A percentile compares a stretch with the other conserved stretches of the same genome.
These are phyloP conservation scores for Aproaerema taeniolella DNA, from an alignment of 2,888 invertebrate species.

Conservation along the genomic window DNA sequence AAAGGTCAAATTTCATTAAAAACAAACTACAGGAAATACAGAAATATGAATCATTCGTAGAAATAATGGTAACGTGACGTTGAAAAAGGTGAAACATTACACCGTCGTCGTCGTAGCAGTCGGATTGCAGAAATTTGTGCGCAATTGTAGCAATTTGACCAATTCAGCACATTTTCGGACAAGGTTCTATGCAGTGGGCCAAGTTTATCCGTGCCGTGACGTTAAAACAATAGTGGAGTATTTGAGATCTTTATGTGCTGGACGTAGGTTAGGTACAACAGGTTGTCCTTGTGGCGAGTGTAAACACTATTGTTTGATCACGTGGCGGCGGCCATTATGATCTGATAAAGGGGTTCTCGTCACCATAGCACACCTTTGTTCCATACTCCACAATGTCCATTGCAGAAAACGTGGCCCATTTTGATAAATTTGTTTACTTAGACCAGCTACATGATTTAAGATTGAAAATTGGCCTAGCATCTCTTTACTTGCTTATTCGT, in stretches of 20 bases:
- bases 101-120: not conserved
- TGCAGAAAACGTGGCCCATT: slow-evolving; percentile 13
- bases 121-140: too few species aligned
- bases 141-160: slow-evolving; percentile 12
- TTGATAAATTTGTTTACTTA: slow-evolving; percentile 13
- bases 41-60: not conserved
- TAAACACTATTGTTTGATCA: slow-evolving; percentile 72
- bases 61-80: not conserved
- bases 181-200: slow-evolving; percentile 7
- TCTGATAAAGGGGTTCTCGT: slow-evolving; percentile 53
- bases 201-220: slow-evolving; percentile 28
- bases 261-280: slow-evolving; percentile 34
- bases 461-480: slow-evolving; percentile 3
- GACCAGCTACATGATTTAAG: too few species aligned
- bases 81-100: not conserved
- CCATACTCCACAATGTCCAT: slow-evolving; percentile 16
- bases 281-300: slow-evolving; percentile 54
- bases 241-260: slow-evolving; percentile 39
- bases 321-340: slow-evolving; percentile 60
- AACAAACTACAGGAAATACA: slow-evolving; percentile 3
- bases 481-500: too few species aligned
- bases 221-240: slow-evolving; percentile 37
- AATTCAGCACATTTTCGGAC: slow-evolving; percentile 13
- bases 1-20: too few species aligned
- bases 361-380: slow-evolving; percentile 47